These are phyloP conservation scores for Neoniphon sammara DNA, from an alignment of 2,797 vertebrate genomes.

Conservation along the genomic window DNA sequence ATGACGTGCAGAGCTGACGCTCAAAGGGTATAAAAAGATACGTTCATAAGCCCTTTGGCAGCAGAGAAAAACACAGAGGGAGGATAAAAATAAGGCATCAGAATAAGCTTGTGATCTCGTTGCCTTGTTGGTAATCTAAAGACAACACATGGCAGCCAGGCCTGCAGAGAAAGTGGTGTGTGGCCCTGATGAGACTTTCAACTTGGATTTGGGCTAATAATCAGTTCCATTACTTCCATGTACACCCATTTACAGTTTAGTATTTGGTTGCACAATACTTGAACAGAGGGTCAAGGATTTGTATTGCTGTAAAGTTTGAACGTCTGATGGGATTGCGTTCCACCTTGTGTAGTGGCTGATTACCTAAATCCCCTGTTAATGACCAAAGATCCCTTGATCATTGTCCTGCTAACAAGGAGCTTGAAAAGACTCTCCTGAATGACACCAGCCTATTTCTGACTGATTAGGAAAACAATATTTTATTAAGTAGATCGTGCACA, in stretches of 20 bases:
- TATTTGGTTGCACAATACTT: background rate
- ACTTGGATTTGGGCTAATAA: background rate
- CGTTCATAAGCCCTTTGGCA: constrained; percentile 72
- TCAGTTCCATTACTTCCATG: background rate
- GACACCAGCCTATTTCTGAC: background rate
- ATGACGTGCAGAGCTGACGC: constrained; percentile 69
- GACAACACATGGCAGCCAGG: constrained; percentile 31
- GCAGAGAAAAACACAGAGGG: constrained; percentile 40
- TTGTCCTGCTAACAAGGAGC: background rate
- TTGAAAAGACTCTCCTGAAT: background rate
- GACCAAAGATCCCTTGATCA: background rate
- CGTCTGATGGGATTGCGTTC: constrained; percentile 7
- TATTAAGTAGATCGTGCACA: background rate
- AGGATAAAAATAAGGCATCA: constrained; percentile 65
- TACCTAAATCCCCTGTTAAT: constrained; percentile 1
- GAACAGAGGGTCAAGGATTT: no score
- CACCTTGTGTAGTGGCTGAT: background rate
- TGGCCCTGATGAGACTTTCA: constrained; percentile 31
- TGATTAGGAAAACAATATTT: background rate
- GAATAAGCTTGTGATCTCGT: constrained; percentile 29
- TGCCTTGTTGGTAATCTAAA: constrained; percentile 45
- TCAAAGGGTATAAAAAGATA: constrained; percentile 64
- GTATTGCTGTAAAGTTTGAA: background rate
- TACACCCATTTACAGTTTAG: no score
- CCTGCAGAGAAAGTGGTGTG: constrained; percentile 36